phyloP scores from a whole-genome alignment of 2,888 invertebrate genomes.

The Andrena chrysosceles region DNA sequence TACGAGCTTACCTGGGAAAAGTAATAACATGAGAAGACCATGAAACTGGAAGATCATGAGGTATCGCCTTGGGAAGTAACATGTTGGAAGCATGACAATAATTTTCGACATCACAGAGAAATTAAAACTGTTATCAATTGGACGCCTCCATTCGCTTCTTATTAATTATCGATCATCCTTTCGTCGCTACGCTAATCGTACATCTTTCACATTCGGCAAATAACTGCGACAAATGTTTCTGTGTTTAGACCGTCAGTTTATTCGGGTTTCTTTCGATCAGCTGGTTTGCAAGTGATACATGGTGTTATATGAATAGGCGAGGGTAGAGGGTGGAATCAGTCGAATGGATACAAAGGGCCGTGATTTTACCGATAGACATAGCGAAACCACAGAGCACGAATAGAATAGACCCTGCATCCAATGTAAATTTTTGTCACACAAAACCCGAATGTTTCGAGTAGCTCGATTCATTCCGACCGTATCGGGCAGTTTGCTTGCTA shows the following conservation, averaged over 20 bases:
- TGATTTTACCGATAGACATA: constrained; percentile 39
- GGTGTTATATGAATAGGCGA: constrained; percentile 5
- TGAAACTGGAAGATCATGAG: constrained; percentile 48
- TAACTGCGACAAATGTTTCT: constrained; percentile 39
- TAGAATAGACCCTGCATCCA: too few species aligned
- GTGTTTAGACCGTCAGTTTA: constrained; percentile 38
- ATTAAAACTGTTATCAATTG: constrained; percentile 24
- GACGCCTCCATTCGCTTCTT: constrained; percentile 40
- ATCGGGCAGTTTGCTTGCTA: too few species aligned
- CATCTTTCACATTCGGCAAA: constrained; percentile 43
- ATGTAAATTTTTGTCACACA: too few species aligned
- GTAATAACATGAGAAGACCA: constrained; percentile 51
- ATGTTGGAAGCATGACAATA: constrained; percentile 66
- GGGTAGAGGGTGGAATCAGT: constrained; percentile 16
- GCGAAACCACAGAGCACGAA: background rate
- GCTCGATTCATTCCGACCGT: too few species aligned
- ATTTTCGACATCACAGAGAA: constrained; percentile 45
- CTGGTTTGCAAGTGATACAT: constrained; percentile 39
- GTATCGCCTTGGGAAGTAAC: constrained; percentile 43
- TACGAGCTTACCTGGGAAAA: constrained; percentile 64
- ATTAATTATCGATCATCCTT: constrained; percentile 45
- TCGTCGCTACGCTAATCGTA: constrained; percentile 25
- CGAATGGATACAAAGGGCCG: constrained; percentile 6
- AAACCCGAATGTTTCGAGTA: too few species aligned
- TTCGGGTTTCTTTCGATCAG: constrained; percentile 51